A percentile compares a stretch with the other conserved stretches of the same genome.
These are phyloP conservation scores for Brachystomella parvula DNA, from an alignment of 1,140 invertebrate species.

Conservation along the genomic window DNA sequence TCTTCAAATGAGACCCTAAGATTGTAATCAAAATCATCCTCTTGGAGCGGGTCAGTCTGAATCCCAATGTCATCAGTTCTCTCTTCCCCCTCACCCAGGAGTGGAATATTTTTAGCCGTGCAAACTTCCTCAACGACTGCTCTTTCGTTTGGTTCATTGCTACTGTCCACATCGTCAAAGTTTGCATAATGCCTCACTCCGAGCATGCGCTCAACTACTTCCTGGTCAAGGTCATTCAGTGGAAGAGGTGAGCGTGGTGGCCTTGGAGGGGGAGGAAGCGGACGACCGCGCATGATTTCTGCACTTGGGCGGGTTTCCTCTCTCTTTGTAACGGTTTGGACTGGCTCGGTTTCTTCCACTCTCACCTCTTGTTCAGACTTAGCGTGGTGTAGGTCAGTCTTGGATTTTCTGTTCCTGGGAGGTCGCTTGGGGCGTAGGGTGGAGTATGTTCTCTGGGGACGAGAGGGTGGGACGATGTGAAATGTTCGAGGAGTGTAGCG, in stretches of 20 bases:
- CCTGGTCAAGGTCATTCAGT: constrained; percentile 34
- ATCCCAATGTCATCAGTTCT: constrained; percentile 30
- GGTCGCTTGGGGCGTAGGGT: constrained; percentile 33
- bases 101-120: constrained; percentile 27
- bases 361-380: not conserved
- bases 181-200: constrained; percentile 33
- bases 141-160: not conserved
- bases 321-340: not conserved
- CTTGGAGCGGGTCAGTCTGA: constrained; percentile 36
- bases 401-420: constrained; percentile 23
- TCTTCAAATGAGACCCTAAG: constrained; percentile 24
- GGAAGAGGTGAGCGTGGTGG: constrained; percentile 23
- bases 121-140: constrained; percentile 19
- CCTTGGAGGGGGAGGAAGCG: constrained; percentile 33
- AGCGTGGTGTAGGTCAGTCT: not conserved
- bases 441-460: constrained; percentile 35
- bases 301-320: constrained; percentile 24
- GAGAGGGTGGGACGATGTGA: constrained; percentile 33
- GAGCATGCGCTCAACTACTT: constrained; percentile 19
- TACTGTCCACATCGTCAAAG: constrained; percentile 19
- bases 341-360: not conserved
- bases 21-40: constrained; percentile 27
- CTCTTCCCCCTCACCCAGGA: constrained; percentile 10
- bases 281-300: constrained; percentile 32
- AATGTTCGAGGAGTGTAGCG: constrained; percentile 33